These are phyloP conservation scores for Villa cingulata DNA, from an alignment of 2,888 invertebrate species.

Conservation along the genomic window DNA sequence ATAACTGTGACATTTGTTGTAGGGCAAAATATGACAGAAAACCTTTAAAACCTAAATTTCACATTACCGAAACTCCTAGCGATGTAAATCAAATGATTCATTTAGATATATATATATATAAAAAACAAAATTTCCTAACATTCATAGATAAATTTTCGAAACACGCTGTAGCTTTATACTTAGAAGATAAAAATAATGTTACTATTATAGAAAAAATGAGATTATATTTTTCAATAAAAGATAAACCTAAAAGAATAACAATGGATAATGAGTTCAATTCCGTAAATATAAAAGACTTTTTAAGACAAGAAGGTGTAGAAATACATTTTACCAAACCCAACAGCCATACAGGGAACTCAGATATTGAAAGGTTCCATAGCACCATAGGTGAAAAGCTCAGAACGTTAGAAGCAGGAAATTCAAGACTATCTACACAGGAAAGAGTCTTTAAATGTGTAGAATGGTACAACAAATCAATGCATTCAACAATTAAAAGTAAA, in stretches of 20 bases:
- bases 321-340: neutral
- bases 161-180: neutral
- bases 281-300: neutral
- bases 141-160: neutral
- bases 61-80: neutral
- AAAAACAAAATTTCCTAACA: neutral
- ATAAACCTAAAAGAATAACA: neutral
- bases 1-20: neutral
- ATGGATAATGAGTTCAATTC: neutral
- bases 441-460: neutral
- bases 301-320: neutral
- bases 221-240: neutral
- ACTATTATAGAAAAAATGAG: neutral
- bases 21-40: too few relatives aligned
- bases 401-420: neutral
- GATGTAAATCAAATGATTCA: too few relatives aligned
- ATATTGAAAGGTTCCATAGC: constrained; percentile 4
- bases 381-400: constrained; percentile 1
- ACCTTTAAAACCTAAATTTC: neutral
- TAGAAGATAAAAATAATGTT: neutral
- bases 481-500: neutral
- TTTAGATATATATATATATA: too few relatives aligned
- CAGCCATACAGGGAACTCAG: constrained; percentile 3
- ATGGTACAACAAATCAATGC: neutral
- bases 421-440: neutral